A percentile compares a stretch with the other conserved stretches of the same genome.
Evolutionary conservation across 2,113 vertebrate genomes (phyloP).

Genomic region (Hemichromis elongatus): DNA sequence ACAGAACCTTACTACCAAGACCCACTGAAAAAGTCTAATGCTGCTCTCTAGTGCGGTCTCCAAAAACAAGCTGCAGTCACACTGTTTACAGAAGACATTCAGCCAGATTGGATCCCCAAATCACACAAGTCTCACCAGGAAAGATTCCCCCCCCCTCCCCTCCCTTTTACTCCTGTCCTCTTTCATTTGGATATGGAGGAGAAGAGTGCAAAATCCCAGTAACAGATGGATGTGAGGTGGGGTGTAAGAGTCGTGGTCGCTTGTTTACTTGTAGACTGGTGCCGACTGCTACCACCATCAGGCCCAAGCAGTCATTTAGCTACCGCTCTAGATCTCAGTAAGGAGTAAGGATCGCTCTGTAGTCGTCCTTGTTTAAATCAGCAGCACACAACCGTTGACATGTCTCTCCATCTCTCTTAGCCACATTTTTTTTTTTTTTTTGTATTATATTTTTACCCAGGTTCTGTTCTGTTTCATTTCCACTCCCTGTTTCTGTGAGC

Average conservation of each 20-base stretch:
- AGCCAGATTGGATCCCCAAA: conserved; percentile 54
- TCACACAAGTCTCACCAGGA: conserved; percentile 39
- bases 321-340: conserved; percentile 33
- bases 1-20: conserved; percentile 59
- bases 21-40: conserved; percentile 1
- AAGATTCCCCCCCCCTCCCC: neutral
- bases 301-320: conserved; percentile 26
- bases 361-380: neutral
- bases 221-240: conserved; percentile 44
- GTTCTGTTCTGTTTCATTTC: conserved; percentile 33
- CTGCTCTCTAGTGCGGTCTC: neutral
- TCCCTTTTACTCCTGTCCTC: conserved; percentile 5
- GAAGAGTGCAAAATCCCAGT: conserved; percentile 20
- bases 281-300: neutral
- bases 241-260: conserved; percentile 8
- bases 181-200: conserved; percentile 27
- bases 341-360: conserved; percentile 32
- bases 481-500: conserved; percentile 12
- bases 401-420: neutral
- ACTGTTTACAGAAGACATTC: conserved; percentile 50
- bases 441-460: conserved; percentile 8
- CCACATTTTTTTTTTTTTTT: neutral
- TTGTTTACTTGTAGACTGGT: conserved; percentile 33
- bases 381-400: neutral
- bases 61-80: conserved; percentile 40